Evolutionary conservation across 2,888 invertebrate genomes (phyloP), one percentile per base, ranked within the genome.

Genomic region (Phortica okadai): DNA sequence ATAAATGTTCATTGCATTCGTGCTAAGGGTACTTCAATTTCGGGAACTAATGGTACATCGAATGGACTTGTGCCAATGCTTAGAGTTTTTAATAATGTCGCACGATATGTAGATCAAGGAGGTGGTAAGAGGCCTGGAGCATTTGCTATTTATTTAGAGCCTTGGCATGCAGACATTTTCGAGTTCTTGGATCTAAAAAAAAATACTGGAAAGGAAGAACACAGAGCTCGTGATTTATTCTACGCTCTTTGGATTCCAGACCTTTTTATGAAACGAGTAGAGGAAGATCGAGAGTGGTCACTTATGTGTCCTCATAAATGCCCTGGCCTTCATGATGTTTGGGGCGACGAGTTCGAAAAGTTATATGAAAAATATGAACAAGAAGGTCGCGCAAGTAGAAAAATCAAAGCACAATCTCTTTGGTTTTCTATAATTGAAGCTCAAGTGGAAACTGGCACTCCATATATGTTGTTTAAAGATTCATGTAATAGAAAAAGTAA

Each of bases 231-330:
- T 74, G 99, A 99, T 92, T 92, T 99, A 56, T 99, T 99, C 91
- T 99, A 97, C 91, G 99, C 97, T 0, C 91, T 99, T 44, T 99
- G 99, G 99, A 97, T 99, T 82, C 98, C 99, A 0, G 99, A 99
- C 92, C 93, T 99, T 76, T 99, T 99, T 91, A 99, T 99, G 99
- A 94, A 96, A 90, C 94, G 99, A 73, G 97, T 98, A 0, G 96
- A 98, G 90, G 93, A 93, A 2, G 94, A 98, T 91, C 95, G 92
- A 79, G 93, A 94, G 73, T 99, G 99, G 99, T 96, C 97, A 74
- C 92, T 99, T 16, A 99, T 99, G 99, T 99, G 99, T 89, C 99
- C 99, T 0, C 95, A 97, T 89, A 95, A 97, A 89, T 96, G 96
- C 83, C 98, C 98, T 0, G 98, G 98, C 0, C 93, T 99, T 5